Base-by-base conservation (phyloP, 2,113 vertebrate genomes). In the Sprattus sprattus region DNA sequence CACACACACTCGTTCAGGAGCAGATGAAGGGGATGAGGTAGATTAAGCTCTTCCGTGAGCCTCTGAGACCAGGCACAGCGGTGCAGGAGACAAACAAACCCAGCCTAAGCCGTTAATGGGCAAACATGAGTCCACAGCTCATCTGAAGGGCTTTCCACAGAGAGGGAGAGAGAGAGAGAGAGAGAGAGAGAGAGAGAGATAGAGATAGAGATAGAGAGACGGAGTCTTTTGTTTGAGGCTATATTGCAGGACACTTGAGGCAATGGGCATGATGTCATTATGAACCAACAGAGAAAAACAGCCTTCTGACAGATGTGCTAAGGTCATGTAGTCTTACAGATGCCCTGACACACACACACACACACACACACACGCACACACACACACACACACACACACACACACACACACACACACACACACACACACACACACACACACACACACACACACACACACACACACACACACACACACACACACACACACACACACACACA, bases 21-120 rank as follows among this genome's bases (percentile, higher is more conserved):
- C 71, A 78, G n/a, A 78, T 78, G 71, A 78, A 71, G 71, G 71
- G 71, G 71, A 32, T 78, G 71, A 78, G 71, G 28, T 78, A 78
- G 71, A 78, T 78, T 32, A 78, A 32, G 71, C 71, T 71, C 71
- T 78, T 78, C 28, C 28, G 71, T 15, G 10, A 32, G 13, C 71
- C 71, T 78, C 71, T 32, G 32, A 78, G 71, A 11, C 11, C 64
- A 71, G 71, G 71, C 71, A 39, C 71, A 78, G 71, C 28, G 71
- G 71, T 15, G 71, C 71, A 78, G 71, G 71, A 78, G 71, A 78
- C 71, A 78, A 78, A 78, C 71, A 32, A 71, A 13, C 25, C 64
- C 64, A 71, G 25, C 9, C 71, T 78, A 78, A 78, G 71, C 71
- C 71, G 18, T 32, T 78, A 78, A 32, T 32, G 71, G 71, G 71